Evolutionary conservation across 2,888 invertebrate species (phyloP), one percentile per base, ranked within the genome.

Genomic region (Coenonympha glycerion): DNA sequence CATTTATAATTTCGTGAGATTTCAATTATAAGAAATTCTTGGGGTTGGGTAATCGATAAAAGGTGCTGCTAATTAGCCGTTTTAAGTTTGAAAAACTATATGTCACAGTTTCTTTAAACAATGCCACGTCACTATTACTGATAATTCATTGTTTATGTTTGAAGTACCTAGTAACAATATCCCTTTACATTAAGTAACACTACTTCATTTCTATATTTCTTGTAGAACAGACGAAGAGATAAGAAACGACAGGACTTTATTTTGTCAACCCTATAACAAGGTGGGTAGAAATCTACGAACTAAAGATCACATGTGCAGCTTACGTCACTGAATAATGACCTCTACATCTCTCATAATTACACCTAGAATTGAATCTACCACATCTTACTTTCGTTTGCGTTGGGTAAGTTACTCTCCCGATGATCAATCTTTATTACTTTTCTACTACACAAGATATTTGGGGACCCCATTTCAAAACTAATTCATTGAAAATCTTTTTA

Each of bases 361-460:
- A 36, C 6, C 11, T 11, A 19, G n/a, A 28, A 18, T 36, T 36
- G 16, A 6, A 36, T 36, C 19, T n/a, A n/a, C n/a, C n/a, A n/a
- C n/a, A 21, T 2, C 19, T 21, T 1, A 11, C 16, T 36, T 21
- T 2, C 21, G 36, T 36, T 19, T 36, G 11, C 36, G n/a, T n/a
- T 36, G 6, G 22, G 6, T 4, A 36, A 6, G 19, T 21, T 36
- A 21, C 36, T 19, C 36, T 36, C 2, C 36, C 36, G 11, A 21
- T 36, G 36, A 36, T 36, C 21, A 36, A 36, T 19, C 36, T 36
- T 21, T 36, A 36, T 36, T 36, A 36, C n/a, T 19, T 36, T n/a
- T 36, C 33, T 36, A 18, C 6, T 9, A 19, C n/a, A 19, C n/a
- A 19, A 36, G 34, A 5, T 19, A 36, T 36, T 36, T 19, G 3